phyloP scores from a whole-genome alignment of 1,140 invertebrate genomes.

The Lethocerus indicus region DNA sequence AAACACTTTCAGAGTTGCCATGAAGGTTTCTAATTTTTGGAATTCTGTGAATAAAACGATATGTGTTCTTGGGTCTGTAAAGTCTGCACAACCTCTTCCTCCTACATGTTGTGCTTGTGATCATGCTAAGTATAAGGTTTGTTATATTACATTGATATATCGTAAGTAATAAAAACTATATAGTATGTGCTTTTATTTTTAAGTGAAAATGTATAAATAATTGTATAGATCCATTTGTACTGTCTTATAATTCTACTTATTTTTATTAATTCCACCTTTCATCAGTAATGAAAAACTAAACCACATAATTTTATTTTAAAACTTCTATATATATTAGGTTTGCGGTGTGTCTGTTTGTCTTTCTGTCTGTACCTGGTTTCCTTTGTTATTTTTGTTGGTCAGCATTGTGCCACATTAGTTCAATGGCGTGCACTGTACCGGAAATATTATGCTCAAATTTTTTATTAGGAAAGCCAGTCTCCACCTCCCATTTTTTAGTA shows the following conservation, averaged over 20 bases:
- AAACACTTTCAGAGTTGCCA: constrained; percentile 8
- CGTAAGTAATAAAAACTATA: neutral
- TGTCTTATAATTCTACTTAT: neutral
- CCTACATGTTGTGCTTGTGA: constrained; percentile 72
- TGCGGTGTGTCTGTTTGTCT: too few relatives aligned
- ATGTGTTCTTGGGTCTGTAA: neutral
- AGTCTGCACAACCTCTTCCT: constrained; percentile 4
- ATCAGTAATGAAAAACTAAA: neutral
- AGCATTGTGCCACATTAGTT: too few relatives aligned
- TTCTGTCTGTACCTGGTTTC: too few relatives aligned
- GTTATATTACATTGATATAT: neutral
- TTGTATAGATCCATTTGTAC: neutral
- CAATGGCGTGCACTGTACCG: too few relatives aligned
- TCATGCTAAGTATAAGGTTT: constrained; percentile 73
- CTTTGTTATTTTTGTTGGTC: too few relatives aligned
- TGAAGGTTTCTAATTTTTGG: constrained; percentile 26
- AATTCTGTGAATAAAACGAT: constrained; percentile 34
- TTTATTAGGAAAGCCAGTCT: too few relatives aligned
- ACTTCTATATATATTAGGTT: too few relatives aligned
- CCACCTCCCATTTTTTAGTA: too few relatives aligned
- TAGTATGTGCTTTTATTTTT: too few relatives aligned
- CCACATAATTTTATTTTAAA: neutral
- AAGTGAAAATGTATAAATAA: neutral
- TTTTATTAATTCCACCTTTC: too few relatives aligned
- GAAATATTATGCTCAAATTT: too few relatives aligned